These are phyloP conservation scores for Notospermus geniculatus DNA, from an alignment of 1,140 invertebrate genomes.

Conservation along the genomic window DNA sequence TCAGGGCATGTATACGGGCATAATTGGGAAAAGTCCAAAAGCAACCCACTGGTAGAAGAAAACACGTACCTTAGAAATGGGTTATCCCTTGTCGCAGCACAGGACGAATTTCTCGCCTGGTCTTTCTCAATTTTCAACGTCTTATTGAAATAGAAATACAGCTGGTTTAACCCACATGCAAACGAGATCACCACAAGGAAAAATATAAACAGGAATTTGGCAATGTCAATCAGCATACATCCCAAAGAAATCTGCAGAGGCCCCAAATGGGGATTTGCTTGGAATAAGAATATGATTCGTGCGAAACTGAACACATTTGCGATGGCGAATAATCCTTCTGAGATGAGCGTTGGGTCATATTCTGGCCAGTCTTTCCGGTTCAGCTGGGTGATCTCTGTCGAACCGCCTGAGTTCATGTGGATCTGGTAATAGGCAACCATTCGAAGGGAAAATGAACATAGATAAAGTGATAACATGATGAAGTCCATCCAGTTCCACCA, in stretches of 20 bases:
- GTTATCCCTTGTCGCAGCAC: too few relatives aligned
- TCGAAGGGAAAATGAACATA: slow-evolving; percentile 57
- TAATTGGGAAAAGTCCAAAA: too few relatives aligned
- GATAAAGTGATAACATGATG: slow-evolving; percentile 66
- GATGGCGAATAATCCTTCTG: slow-evolving; percentile 54
- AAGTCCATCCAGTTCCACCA: slow-evolving; percentile 98
- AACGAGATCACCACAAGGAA: slow-evolving; percentile 59
- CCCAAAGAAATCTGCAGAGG: slow-evolving; percentile 61
- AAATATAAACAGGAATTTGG: slow-evolving; percentile 61
- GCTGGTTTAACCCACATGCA: slow-evolving; percentile 59
- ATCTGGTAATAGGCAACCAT: slow-evolving; percentile 45
- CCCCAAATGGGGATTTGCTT: slow-evolving; percentile 57
- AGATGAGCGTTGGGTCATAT: slow-evolving; percentile 51
- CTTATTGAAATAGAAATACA: slow-evolving; percentile 55
- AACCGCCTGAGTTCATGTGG: slow-evolving; percentile 30
- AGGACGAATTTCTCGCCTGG: too few relatives aligned
- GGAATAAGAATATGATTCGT: slow-evolving; percentile 57
- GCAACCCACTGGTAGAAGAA: too few relatives aligned
- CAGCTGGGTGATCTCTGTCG: slow-evolving; percentile 42
- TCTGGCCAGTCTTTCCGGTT: slow-evolving; percentile 45
- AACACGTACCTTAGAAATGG: too few relatives aligned
- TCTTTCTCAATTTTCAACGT: neutral
- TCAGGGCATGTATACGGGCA: too few relatives aligned
- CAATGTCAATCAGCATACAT: slow-evolving; percentile 61
- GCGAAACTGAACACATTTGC: slow-evolving; percentile 57